Percentiles rank a stretch among this genome's conserved stretches.
These are phyloP conservation scores for Drosophila engyochracea DNA, from an alignment of 2,888 invertebrate genomes.

Conservation along the genomic window DNA sequence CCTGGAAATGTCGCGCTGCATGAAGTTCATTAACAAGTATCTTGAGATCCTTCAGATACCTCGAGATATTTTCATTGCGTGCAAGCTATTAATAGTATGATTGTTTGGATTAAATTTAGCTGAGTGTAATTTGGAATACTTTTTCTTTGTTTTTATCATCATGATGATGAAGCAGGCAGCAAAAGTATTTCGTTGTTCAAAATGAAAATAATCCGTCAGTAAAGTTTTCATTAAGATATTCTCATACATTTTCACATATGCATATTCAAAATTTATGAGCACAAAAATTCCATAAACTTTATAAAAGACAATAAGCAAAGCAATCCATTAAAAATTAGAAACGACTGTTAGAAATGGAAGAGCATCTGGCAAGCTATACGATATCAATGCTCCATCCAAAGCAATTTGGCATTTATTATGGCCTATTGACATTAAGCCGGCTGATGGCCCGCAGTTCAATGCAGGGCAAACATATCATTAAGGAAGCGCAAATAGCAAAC, in stretches of 20 bases:
- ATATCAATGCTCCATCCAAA: not conserved
- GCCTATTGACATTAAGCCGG: slow-evolving; percentile 63
- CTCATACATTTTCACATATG: not conserved
- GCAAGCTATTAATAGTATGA: not conserved
- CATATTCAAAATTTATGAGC: not conserved
- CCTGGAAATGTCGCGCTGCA: not conserved
- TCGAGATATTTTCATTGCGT: not conserved
- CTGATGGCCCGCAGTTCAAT: slow-evolving; percentile 32
- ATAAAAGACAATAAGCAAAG: not conserved
- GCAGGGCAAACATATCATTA: slow-evolving; percentile 49
- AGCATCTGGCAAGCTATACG: slow-evolving; percentile 1
- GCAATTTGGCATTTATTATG: slow-evolving; percentile 57
- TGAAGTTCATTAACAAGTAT: not conserved
- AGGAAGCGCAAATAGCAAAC: slow-evolving; percentile 58
- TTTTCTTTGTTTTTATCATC: not conserved
- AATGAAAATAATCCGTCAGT: not conserved
- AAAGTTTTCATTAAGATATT: not conserved
- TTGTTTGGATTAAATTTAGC: not conserved
- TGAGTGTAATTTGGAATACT: not conserved
- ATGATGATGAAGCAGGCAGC: not conserved
- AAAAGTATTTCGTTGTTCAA: not conserved
- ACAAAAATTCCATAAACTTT: not conserved
- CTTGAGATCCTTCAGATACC: not conserved
- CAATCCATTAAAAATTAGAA: slow-evolving; percentile 7
- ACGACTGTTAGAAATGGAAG: not conserved